These are phyloP conservation scores for Muscicapa comitata DNA, from an alignment of 2,797 vertebrate species.

Conservation along the genomic window DNA sequence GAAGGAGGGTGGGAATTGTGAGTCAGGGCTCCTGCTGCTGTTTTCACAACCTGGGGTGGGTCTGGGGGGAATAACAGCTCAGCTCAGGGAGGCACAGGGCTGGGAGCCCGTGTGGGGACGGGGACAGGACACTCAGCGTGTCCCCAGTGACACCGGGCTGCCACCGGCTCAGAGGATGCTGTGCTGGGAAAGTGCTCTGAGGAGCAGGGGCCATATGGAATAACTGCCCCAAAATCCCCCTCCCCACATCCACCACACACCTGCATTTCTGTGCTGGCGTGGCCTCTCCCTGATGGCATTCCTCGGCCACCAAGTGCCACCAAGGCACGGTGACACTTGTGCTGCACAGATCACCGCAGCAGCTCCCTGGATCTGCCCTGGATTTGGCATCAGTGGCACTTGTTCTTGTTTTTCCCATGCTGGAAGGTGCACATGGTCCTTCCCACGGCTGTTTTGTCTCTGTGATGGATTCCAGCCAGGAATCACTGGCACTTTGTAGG, in stretches of 20 bases:
- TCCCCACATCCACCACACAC: not conserved
- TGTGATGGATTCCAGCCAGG: not conserved
- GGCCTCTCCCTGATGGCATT: not conserved
- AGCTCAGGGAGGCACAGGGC: rapidly evolving
- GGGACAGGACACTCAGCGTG: not conserved
- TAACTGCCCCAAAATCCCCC: not conserved
- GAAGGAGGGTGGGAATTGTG: not conserved
- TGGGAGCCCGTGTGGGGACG: rapidly evolving
- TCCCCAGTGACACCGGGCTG: rapidly evolving
- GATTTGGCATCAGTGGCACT: rapidly evolving
- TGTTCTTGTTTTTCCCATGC: not conserved
- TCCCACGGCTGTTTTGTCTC: not conserved
- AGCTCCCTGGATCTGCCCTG: not conserved
- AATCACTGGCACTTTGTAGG: rapidly evolving
- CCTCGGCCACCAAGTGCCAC: not conserved
- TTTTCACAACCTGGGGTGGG: not conserved
- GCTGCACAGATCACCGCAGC: rapidly evolving
- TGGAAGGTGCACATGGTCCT: not conserved
- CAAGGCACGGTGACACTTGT: rapidly evolving
- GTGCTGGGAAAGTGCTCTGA: not conserved
- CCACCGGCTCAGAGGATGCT: rapidly evolving
- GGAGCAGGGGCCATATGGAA: rapidly evolving
- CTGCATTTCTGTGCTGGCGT: not conserved
- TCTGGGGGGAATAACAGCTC: not conserved
- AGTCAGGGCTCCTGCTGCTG: slow-evolving; percentile 26